Base-by-base conservation (phyloP, 2,888 invertebrate genomes). In the Chalcis sispes region DNA sequence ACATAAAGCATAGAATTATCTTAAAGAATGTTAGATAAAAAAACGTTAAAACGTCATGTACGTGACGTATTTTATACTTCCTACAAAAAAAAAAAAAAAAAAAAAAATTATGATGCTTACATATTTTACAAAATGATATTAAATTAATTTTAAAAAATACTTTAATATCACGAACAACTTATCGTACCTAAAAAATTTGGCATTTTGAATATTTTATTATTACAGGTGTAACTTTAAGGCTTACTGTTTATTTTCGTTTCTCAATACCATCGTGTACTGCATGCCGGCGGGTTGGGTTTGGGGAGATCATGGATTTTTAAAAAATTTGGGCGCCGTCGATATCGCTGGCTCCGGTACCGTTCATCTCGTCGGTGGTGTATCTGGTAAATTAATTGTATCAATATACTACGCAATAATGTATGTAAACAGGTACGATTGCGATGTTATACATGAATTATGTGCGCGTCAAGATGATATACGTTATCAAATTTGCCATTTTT, bases 261-360 rank as follows among this genome's bases (percentile, higher is more conserved):
- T 96, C 23, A 98, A 98, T 85, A 97, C 97, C 0, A 90, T 94
- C 1, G 95, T 97, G 8, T 98, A 97, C 89, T 96, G 97, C 85
- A 92, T 98, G 77, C 97, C 98, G 0, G 97, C 97, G 0, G 97
- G 97, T 1, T 97, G 97, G 97, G 93, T 97, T 42, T 96, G 96
- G 96, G 95, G 95, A 0, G 92, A 94, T 32, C 95, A 96, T 85
- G 97, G 97, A 0, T 97, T 97, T 88, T 90, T 97, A 5, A 93
- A 94, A 82, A 91, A 92, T 73, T 84, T 97, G 83, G 97, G 97
- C 0, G 96, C 94, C 1, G 95, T 98, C 0, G 98, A 98, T 86
- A 97, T 98, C 69, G 98, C 97, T 0, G 97, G 98, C 4, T 95
- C 95, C 2, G 96, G 96, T 1, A 94, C 96, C 3, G 97, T 98